Conservation (phyloP, 2,888 invertebrate genomes). For the Cinara cedri region DNA sequence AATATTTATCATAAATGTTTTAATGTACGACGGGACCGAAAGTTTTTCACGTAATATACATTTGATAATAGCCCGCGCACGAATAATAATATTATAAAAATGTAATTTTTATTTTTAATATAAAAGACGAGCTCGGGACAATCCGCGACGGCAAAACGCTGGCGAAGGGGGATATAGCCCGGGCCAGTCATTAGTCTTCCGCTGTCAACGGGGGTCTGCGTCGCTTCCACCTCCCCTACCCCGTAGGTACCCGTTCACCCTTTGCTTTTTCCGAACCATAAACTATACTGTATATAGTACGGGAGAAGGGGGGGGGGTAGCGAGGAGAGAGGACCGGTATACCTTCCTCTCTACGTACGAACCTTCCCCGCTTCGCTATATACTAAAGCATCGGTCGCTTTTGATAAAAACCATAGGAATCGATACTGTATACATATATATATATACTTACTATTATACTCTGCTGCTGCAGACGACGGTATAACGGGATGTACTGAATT, state of each 20-base stretch:
- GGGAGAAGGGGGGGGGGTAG: too few relatives aligned
- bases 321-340: too few relatives aligned
- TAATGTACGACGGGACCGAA: conserved; percentile 8
- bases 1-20: conserved; percentile 27
- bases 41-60: conserved; percentile 16
- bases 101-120: conserved; percentile 33
- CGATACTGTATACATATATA: conserved; percentile 40
- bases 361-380: conserved; percentile 12
- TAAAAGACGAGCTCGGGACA: conserved; percentile 47
- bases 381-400: conserved; percentile 31
- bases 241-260: conserved; percentile 16
- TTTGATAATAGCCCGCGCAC: conserved; percentile 16
- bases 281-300: too few relatives aligned
- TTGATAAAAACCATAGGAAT: conserved; percentile 49
- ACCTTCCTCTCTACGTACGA: too few relatives aligned
- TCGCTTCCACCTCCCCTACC: conserved; percentile 11
- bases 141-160: conserved; percentile 43
- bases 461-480: background rate
- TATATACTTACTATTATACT: background rate
- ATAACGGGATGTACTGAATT: conserved; percentile 18
- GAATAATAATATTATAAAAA: conserved; percentile 32
- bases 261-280: conserved; percentile 45
- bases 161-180: conserved; percentile 12
- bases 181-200: conserved; percentile 51
- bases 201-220: conserved; percentile 54